Evolutionary conservation across 23 tunicate species (phyloP), one percentile per base, ranked within the genome.

Genomic region (Phallusia fumigata): DNA sequence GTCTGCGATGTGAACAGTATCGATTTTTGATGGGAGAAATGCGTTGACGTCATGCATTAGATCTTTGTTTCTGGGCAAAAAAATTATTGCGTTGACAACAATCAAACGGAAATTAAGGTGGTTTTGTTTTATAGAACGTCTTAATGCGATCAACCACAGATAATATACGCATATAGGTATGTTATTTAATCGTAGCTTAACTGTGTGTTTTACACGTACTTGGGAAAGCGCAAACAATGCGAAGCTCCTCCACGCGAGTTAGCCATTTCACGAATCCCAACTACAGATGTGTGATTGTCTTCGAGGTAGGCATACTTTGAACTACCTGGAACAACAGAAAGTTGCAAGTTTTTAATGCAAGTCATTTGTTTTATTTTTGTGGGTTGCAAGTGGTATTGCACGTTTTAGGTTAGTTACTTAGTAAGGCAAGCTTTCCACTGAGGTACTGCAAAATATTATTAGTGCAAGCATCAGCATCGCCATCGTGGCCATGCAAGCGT

Each of bases 211-310:
- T 31, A 3, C 78, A 18, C 50, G 35, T 79, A 79, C 83, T 52
- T 79, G 36, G 51, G 51, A 26, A 79, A 52, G 52, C 32, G 73
- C 52, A 86, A 33, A 75, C 90, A 86, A 33, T 22, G 10, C 0
- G 84, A 69, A 31, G 35, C 26, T 6, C 78, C 83, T 33, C 49
- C 75, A 3, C 49, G 31, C 24, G 31, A 3, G 10, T 82, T 76
- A 8, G 87, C 93, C 22, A 79, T 28, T 72, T 93, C 98, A 19
- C 98, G 74, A 35, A 93, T 82, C 30, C 98, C 98, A n/a, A 93
- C 87, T 22, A 93, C 98, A 44, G 98, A 93, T 36, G 98, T 93
- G 52, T 93, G 98, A 80, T 93, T 93, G 82, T 93, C 98, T 85
- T 93, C 90, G 36, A 88, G 52, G 65, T 93, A 93, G 12, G 58